Base-by-base conservation (phyloP, 2,113 vertebrate genomes). In the Laticauda laticaudata region DNA sequence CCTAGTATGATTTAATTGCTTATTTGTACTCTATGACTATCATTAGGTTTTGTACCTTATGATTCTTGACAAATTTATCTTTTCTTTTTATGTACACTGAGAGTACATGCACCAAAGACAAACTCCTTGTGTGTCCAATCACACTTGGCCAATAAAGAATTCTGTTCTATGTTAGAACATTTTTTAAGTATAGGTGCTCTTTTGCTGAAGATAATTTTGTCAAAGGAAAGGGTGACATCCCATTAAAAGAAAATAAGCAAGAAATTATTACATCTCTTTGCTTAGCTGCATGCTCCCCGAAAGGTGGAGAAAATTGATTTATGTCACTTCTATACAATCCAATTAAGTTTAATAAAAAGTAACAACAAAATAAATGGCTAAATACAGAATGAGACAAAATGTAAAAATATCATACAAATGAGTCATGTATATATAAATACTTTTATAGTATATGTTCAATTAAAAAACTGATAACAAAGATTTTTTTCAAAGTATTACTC, bases 391-490 rank as follows among this genome's bases (percentile, higher is more conserved):
- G 93, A 93, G 48, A 2, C n/a, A 96, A 91, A 95, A n/a, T 93
- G 88, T 88, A 95, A 61, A 94, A 55, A 61, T 0, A 96, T 53
- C 93, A 95, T 87, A 90, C 93, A 87, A 94, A 96, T 0, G 64
- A 97, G 88, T 39, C 95, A 96, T 95, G 96, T 96, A 89, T 95
- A 97, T 97, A 96, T 96, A 95, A 93, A 92, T 51, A 23, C 91
- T 90, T 92, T 92, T 94, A 96, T 89, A 95, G 14, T 91, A 45
- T 85, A 95, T 0, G 3, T 89, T 88, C 59, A 39, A 88, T 96
- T 85, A 34, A 93, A 94, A 96, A 95, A 88, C 87, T 95, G 59
- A 14, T 92, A 90, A 69, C 4, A 69, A 54, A 91, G 8, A 0
- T 94, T 89, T 91, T 45, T 51, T n/a, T 85, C 93, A 34, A 92